Base-by-base conservation (phyloP, 2,888 invertebrate species). In the Pachydiplax longipennis region DNA sequence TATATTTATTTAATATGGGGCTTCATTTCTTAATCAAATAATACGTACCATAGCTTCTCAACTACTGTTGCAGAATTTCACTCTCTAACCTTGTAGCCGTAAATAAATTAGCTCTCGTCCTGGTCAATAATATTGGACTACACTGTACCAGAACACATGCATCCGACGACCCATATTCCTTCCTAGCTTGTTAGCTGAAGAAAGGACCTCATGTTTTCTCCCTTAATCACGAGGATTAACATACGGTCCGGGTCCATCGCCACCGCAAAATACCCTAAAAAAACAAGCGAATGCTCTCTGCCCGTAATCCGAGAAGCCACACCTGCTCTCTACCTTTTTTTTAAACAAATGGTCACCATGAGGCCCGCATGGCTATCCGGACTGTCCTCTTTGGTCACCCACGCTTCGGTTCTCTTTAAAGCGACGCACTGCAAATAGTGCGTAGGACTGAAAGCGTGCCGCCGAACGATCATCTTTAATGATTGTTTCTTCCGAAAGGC, bases 241-340 rank as follows among this genome's bases (percentile, higher is more conserved):
- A 65, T 65, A n/a, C 8, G 65, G 65, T 65, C 65, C n/a, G 65
- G n/a, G n/a, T 4, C 8, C 44, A 44, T 65, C 65, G 65, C 65
- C 65, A 5, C 65, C 65, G 65, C 25, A 25, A 22, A n/a, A 65
- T 65, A 65, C 12, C 65, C 65, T 25, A 4, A 65, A 12, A 40
- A 65, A 65, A 65, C 65, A 65, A 65, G 65, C n/a, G 22, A 22
- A 65, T 48, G 25, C 53, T 15, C 22, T 53, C 83, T 35, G 31
- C 8, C 53, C 25, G 83, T 83, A 83, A 83, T 83, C 58, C 58
- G 58, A 83, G 83, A 53, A 61, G 58, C 58, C 58, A 35, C 83
- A 83, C 83, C 83, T 83, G 83, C 31, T 58, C 48, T n/a, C 18
- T 31, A 13, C 53, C 58, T 35, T 35, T 25, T 65, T 25, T 65